phyloP scores from a whole-genome alignment of 2,888 invertebrate species.

The Caradrina kadenii region DNA sequence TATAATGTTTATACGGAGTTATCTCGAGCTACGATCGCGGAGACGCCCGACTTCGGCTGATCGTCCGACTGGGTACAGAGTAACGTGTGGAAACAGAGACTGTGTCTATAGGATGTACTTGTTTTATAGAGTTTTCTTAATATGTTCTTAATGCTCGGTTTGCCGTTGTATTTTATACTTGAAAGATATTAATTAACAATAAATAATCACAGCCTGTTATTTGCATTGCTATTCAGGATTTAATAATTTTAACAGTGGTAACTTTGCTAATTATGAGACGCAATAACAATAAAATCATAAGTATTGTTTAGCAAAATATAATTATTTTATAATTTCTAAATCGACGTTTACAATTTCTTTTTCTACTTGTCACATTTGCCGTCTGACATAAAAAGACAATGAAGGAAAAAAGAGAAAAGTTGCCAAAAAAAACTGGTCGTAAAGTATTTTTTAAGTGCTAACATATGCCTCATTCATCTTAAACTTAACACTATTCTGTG shows the following conservation, averaged over 20 bases:
- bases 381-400: no score
- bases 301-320: no score
- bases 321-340: no score
- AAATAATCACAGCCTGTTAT: no score
- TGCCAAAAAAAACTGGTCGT: background rate
- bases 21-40: slow-evolving; percentile 83
- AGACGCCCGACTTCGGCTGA: slow-evolving; percentile 80
- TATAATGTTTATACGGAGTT: slow-evolving; percentile 87
- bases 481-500: slow-evolving; percentile 70
- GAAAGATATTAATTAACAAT: no score
- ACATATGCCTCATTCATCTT: slow-evolving; percentile 7
- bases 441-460: background rate
- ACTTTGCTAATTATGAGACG: no score
- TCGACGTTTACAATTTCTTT: no score
- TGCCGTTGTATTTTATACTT: no score
- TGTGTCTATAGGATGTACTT: background rate
- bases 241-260: no score
- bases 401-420: background rate
- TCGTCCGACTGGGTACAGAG: slow-evolving; percentile 71
- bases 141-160: background rate
- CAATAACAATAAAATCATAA: no score
- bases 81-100: slow-evolving; percentile 56
- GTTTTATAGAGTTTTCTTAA: background rate
- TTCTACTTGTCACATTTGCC: no score
- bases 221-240: no score